Conservation (phyloP, 2,113 vertebrate species). For the Zapornia atra region DNA sequence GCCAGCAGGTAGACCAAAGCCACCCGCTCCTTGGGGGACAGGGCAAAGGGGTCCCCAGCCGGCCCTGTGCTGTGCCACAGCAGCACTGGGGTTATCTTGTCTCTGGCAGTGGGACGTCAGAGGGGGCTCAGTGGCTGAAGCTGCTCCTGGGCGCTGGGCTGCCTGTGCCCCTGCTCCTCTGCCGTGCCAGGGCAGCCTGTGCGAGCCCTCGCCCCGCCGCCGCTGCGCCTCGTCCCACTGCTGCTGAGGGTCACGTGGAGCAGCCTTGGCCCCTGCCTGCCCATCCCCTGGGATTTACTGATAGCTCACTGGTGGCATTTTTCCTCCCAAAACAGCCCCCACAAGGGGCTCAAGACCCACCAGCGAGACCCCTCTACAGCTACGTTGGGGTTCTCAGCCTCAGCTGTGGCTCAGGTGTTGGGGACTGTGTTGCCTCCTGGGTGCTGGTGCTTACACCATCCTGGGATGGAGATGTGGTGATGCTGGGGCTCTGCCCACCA, state of each 20-base stretch:
- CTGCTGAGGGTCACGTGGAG: accelerated
- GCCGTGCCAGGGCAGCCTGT: not conserved
- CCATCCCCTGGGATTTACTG: not conserved
- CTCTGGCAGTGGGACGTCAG: accelerated
- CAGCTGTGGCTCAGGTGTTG: accelerated
- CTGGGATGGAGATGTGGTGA: not conserved
- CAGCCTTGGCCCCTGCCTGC: not conserved
- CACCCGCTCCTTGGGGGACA: not conserved
- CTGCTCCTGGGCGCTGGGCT: not conserved
- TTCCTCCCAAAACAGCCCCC: not conserved
- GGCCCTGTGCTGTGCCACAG: not conserved
- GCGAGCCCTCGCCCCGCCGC: not conserved
- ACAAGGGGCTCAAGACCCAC: not conserved
- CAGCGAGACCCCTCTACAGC: not conserved
- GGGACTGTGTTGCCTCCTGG: accelerated
- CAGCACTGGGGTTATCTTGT: not conserved
- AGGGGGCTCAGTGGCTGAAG: not conserved
- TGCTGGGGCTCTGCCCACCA: accelerated
- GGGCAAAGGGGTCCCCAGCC: not conserved
- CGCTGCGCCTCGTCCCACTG: accelerated
- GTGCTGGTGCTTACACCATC: not conserved
- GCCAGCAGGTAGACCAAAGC: not conserved
- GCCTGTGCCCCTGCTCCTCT: not conserved
- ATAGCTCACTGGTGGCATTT: not conserved
- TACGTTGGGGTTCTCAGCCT: not conserved